Percentiles rank a stretch among this genome's conserved stretches.
Evolutionary conservation across 1,140 invertebrate species (phyloP).

Genomic region (Lordiphosa clarofinis): DNA sequence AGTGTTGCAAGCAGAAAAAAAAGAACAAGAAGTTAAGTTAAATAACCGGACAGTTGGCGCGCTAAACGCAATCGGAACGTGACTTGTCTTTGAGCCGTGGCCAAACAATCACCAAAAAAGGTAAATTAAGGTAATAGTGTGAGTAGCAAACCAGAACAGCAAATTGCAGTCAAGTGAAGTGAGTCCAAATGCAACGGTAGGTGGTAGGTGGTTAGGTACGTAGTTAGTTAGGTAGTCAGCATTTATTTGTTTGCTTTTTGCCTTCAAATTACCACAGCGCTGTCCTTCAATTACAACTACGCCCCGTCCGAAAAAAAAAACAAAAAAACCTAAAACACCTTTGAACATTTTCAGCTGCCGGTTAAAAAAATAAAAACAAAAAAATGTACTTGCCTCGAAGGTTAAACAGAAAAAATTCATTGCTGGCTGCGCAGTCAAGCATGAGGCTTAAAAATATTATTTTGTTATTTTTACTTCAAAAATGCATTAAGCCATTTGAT

Average conservation of each 20-base stretch:
- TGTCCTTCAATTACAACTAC: constrained; percentile 64
- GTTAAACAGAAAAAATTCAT: constrained; percentile 50
- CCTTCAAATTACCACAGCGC: constrained; percentile 52
- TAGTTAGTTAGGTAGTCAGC: constrained; percentile 19
- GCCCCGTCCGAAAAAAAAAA: constrained; percentile 35
- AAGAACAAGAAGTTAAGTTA: constrained; percentile 45
- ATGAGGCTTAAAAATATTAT: constrained; percentile 55
- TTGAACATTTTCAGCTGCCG: constrained; percentile 25
- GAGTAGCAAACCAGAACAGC: constrained; percentile 30
- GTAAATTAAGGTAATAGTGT: constrained; percentile 50
- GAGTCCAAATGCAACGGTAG: constrained; percentile 35
- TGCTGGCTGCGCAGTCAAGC: constrained; percentile 50
- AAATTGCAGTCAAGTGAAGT: constrained; percentile 54
- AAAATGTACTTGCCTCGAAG: constrained; percentile 52
- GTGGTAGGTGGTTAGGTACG: constrained; percentile 7
- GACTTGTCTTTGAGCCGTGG: constrained; percentile 38
- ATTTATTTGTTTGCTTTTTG: constrained; percentile 44
- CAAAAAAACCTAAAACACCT: constrained; percentile 28
- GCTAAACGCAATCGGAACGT: constrained; percentile 50
- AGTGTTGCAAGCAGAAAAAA: constrained; percentile 46
- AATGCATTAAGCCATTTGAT: constrained; percentile 12
- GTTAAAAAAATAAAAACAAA: constrained; percentile 7
- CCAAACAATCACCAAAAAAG: constrained; percentile 54
- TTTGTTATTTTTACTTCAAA: constrained; percentile 32
- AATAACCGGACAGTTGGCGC: constrained; percentile 44